A percentile compares a stretch with the other conserved stretches of the same genome.
Conservation (phyloP, 2,113 vertebrate species). For the Dolichallabes microphthalmus region DNA sequence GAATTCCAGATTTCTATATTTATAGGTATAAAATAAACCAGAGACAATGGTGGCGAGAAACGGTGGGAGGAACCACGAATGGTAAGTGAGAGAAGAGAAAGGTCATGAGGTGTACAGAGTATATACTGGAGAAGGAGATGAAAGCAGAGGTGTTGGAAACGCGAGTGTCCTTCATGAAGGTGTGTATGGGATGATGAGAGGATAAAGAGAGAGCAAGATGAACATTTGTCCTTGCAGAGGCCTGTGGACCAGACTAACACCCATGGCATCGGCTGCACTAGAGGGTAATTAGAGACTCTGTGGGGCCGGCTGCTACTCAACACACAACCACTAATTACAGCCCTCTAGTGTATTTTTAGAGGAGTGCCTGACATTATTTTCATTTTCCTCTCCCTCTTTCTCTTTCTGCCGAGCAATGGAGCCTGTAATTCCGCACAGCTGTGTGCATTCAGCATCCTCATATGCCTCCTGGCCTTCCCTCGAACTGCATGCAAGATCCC, state of each 20-base stretch:
- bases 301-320: conserved; percentile 70
- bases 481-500: background rate
- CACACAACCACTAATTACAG: conserved; percentile 76
- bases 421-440: conserved; percentile 76
- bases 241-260: conserved; percentile 54
- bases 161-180: background rate
- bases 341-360: conserved; percentile 73
- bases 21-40: no score
- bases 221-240: conserved; percentile 58
- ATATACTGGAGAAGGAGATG: background rate
- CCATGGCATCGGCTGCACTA: conserved; percentile 41
- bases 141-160: background rate
- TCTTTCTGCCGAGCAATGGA: conserved; percentile 58
- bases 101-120: background rate
- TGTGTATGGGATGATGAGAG: conserved; percentile 28
- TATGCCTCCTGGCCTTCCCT: conserved; percentile 26
- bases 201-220: conserved; percentile 20
- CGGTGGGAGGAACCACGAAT: no score
- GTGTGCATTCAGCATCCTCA: conserved; percentile 60
- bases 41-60: no score
- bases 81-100: background rate
- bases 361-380: conserved; percentile 69
- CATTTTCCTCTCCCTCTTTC: conserved; percentile 61
- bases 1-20: no score
- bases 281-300: conserved; percentile 75